Conservation (phyloP, 2,113 vertebrate species). For the Rostratula benghalensis region DNA sequence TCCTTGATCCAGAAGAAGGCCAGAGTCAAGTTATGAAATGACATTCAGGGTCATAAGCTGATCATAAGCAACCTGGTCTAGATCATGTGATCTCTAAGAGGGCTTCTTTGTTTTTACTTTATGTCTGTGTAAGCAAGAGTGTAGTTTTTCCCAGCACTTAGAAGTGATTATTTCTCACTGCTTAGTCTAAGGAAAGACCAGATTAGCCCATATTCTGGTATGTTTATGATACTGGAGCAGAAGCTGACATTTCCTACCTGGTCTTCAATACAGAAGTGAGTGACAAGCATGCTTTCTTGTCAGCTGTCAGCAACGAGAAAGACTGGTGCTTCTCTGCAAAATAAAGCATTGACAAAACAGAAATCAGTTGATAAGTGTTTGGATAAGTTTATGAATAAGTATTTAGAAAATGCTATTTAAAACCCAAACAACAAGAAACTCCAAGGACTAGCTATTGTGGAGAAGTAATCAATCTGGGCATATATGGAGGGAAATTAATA, state of each 20-base stretch:
- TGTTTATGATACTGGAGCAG: background rate
- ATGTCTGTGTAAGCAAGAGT: background rate
- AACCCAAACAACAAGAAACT: background rate
- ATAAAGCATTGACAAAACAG: background rate
- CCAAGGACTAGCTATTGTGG: background rate
- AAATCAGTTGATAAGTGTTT: background rate
- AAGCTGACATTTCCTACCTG: conserved; percentile 4
- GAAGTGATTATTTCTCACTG: background rate
- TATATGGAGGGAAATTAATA: background rate
- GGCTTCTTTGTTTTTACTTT: conserved; percentile 40
- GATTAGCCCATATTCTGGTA: background rate
- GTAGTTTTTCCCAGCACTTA: background rate
- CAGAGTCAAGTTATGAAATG: background rate
- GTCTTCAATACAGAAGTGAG: background rate
- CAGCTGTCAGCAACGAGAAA: background rate
- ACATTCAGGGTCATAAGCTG: conserved; percentile 47
- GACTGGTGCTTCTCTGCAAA: background rate
- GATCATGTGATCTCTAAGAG: conserved; percentile 52
- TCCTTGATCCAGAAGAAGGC: background rate
- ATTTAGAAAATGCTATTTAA: background rate
- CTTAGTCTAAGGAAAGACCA: background rate
- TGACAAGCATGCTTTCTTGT: background rate
- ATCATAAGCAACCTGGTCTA: conserved; percentile 60
- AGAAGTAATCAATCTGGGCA: background rate
- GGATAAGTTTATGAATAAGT: background rate